Conservation (phyloP, 2,113 vertebrate genomes). For the Coregonus clupeaformis region DNA sequence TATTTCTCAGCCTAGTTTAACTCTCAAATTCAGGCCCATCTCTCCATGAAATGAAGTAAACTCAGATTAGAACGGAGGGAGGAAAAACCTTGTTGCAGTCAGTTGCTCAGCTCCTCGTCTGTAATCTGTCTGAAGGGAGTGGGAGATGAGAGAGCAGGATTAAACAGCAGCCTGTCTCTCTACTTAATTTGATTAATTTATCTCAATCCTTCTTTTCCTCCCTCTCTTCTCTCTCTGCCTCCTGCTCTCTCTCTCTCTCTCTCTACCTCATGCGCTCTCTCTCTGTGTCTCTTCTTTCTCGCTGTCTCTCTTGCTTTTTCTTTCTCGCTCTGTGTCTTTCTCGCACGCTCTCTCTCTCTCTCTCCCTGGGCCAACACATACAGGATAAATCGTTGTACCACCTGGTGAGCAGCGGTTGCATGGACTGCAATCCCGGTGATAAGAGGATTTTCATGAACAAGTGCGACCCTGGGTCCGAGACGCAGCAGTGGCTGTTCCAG, state of each 20-base stretch:
- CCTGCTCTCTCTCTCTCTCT: neutral
- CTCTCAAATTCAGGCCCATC: neutral
- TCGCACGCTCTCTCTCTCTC: neutral
- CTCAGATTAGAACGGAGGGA: neutral
- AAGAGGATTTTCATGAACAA: slow-evolving; percentile 93
- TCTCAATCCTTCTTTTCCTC: neutral
- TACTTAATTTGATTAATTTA: neutral
- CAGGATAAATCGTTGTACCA: slow-evolving; percentile 89
- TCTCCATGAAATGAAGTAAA: neutral
- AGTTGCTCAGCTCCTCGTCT: neutral
- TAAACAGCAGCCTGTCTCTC: neutral
- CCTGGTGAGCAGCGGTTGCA: slow-evolving; percentile 84
- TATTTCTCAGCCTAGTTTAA: no score
- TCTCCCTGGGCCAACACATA: slow-evolving; percentile 27
- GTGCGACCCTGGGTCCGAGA: slow-evolving; percentile 85
- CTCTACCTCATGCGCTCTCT: no score
- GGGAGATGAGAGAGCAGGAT: neutral
- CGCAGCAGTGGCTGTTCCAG: slow-evolving; percentile 90
- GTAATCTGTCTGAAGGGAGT: neutral
- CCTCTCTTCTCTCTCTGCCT: neutral
- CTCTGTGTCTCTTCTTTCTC: neutral
- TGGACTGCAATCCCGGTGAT: slow-evolving; percentile 85
- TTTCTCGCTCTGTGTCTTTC: neutral
- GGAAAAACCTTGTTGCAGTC: neutral
- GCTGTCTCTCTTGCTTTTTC: slow-evolving; percentile 11